A percentile compares a stretch with the other conserved stretches of the same genome.
phyloP scores from a whole-genome alignment of 2,113 vertebrate species.

The Melanerpes aurifrons region DNA sequence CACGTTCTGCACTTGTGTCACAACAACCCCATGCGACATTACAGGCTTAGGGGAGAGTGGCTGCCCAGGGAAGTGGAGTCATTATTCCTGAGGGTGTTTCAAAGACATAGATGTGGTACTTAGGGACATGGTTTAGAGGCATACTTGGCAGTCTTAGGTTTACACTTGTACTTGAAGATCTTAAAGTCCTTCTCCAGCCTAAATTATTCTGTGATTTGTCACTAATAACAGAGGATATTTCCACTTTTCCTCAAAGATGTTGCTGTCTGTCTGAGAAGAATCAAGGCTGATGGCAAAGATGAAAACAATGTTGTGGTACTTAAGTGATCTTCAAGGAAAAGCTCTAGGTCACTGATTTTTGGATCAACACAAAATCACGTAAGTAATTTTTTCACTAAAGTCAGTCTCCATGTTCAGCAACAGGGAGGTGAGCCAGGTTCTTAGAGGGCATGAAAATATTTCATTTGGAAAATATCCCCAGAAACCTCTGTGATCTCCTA shows the following conservation, averaged over 20 bases:
- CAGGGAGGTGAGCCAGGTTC: background rate
- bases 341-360: slow-evolving; percentile 1
- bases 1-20: background rate
- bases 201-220: background rate
- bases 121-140: background rate
- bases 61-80: background rate
- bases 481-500: background rate
- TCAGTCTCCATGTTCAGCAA: background rate
- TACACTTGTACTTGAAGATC: background rate
- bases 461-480: slow-evolving; percentile 31
- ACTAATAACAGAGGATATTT: background rate
- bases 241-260: background rate
- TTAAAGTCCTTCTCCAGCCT: background rate
- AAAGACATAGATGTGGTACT: background rate
- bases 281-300: background rate
- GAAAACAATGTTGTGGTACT: background rate
- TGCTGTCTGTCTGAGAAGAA: background rate
- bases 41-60: background rate
- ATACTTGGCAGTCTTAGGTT: background rate
- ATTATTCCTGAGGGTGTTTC: background rate
- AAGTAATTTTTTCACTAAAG: slow-evolving; percentile 6
- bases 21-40: background rate
- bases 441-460: slow-evolving; percentile 23
- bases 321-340: slow-evolving; percentile 13
- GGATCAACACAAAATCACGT: slow-evolving; percentile 18